A percentile compares a stretch with the other conserved stretches of the same genome.
phyloP scores from a whole-genome alignment of 2,888 invertebrate species.

The Chrysolina haemoptera region DNA sequence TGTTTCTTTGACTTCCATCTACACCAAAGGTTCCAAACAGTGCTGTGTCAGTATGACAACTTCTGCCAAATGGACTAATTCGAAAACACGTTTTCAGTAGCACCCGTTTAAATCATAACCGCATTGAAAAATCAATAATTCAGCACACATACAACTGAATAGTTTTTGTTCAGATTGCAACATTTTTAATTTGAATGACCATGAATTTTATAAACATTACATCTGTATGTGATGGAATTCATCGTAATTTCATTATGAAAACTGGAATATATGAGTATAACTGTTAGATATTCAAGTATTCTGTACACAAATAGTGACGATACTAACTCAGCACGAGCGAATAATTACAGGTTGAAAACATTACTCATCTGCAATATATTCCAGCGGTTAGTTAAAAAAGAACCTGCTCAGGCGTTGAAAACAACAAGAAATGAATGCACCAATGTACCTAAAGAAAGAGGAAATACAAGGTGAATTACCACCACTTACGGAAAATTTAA shows the following conservation, averaged over 20 bases:
- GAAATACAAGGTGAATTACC: no score
- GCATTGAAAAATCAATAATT: neutral
- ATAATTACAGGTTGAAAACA: neutral
- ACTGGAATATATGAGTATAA: neutral
- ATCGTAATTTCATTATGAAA: neutral
- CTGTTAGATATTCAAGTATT: neutral
- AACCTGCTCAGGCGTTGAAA: no score
- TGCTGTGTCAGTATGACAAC: no score
- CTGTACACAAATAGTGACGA: neutral
- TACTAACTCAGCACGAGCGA: neutral
- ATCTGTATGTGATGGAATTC: conserved; percentile 11
- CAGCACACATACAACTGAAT: neutral
- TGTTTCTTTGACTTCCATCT: no score
- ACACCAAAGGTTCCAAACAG: no score
- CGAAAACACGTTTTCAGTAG: no score
- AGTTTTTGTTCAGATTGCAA: conserved; percentile 12
- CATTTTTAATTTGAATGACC: conserved; percentile 4
- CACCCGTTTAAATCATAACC: neutral
- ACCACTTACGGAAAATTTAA: no score
- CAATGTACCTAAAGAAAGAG: no score
- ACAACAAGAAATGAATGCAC: no score
- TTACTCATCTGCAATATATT: neutral
- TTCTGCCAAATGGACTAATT: no score
- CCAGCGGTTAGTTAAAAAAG: no score
- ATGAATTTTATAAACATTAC: conserved; percentile 11